Evolutionary conservation across 2,113 vertebrate genomes (phyloP).

Genomic region (Bothrops jararaca): DNA sequence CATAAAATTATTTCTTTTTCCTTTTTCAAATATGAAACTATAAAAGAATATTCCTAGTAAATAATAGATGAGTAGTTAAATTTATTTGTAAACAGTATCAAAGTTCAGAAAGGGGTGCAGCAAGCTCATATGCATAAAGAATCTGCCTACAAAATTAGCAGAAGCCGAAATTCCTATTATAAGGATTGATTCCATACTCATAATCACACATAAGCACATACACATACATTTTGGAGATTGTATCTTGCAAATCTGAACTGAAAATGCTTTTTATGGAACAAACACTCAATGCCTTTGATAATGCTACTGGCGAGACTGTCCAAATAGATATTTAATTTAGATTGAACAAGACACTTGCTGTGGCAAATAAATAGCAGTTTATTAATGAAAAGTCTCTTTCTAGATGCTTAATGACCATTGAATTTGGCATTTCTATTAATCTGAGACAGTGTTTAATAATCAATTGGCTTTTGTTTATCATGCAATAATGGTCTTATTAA

Average conservation of each 20-base stretch:
- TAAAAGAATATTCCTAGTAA: constrained; percentile 53
- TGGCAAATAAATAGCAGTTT: constrained; percentile 72
- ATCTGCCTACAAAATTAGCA: constrained; percentile 45
- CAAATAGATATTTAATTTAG: constrained; percentile 75
- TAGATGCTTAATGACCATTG: constrained; percentile 67
- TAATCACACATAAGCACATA: background rate
- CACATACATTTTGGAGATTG: constrained; percentile 41
- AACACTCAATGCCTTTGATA: constrained; percentile 61
- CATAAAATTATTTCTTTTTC: constrained; percentile 47
- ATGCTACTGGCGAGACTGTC: constrained; percentile 61
- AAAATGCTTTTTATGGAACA: constrained; percentile 60
- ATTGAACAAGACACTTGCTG: constrained; percentile 66
- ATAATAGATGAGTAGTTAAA: constrained; percentile 45
- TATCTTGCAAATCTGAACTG: constrained; percentile 54
- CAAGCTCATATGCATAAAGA: constrained; percentile 19
- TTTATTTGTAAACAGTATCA: constrained; percentile 47
- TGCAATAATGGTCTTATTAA: constrained; percentile 68
- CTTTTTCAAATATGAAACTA: constrained; percentile 53
- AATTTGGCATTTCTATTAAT: constrained; percentile 67
- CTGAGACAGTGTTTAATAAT: constrained; percentile 75
- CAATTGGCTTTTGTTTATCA: constrained; percentile 70
- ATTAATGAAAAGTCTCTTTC: constrained; percentile 67
- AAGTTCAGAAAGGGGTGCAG: constrained; percentile 43
- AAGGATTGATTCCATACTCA: constrained; percentile 25
- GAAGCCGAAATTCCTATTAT: constrained; percentile 48